Evolutionary conservation across 2,797 vertebrate genomes (phyloP), one percentile per base, ranked within the genome.

Genomic region (Hyperoplus lanceolatus): DNA sequence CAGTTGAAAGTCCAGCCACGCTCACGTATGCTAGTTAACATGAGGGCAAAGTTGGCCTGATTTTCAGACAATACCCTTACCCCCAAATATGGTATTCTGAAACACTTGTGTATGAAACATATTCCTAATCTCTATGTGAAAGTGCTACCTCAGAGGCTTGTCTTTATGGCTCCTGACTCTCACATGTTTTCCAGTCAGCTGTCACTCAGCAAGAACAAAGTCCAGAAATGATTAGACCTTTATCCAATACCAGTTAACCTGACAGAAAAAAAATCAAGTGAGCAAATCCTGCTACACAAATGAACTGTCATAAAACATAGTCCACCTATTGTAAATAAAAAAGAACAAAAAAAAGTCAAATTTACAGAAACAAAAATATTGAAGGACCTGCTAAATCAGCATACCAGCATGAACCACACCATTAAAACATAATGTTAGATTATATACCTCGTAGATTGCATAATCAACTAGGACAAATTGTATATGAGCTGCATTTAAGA

Each of bases 1-100:
- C 70, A 59, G 72, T 70, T 75, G 63, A 76, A 90, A 83, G 73
- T 84, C 73, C 80, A 82, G 53, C 51, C 46, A 64, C 58, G 58
- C 51, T 62, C n/a, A 72, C 66, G 68, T 46, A 29, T 60, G 61
- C 53, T 54, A 41, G 43, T 80, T 84, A 77, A 74, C 73, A 70
- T 50, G 54, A 70, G 77, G 75, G 55, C 53, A 84, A 69, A 68
- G 64, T 84, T 54, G 53, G 43, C 49, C 69, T 38, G 53, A 76
- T 69, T 75, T 46, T 71, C 63, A 65, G 29, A 29, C 29, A 29
- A 29, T 29, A 29, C 36, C 73, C 46, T 70, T n/a, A 45, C 58
- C 18, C 21, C 59, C 29, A 73, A 69, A 84, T 62, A 70, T 56
- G 41, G 45, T 55, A 8, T 56, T 59, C 54, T 67, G 39, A 79